These are phyloP conservation scores for Mesoligia furuncula DNA, from an alignment of 2,888 invertebrate species.

Conservation along the genomic window DNA sequence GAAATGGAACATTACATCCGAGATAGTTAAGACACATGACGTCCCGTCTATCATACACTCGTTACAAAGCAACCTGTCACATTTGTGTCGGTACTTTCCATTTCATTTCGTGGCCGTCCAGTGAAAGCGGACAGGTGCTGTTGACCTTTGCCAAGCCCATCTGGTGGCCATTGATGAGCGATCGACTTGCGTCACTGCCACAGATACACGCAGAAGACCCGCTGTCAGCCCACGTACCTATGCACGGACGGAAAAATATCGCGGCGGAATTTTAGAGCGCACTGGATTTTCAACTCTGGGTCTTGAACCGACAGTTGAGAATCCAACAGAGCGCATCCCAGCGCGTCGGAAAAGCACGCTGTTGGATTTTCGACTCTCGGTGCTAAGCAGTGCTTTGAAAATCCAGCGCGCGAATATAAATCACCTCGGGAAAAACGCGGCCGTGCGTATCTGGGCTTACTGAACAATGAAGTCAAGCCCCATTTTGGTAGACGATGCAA, in stretches of 20 bases:
- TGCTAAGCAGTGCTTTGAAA: not conserved
- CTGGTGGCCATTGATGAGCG: slow-evolving; percentile 56
- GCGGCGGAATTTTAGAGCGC: not conserved
- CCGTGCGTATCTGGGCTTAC: not conserved
- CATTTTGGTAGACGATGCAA: not conserved
- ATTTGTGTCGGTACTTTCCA: slow-evolving; percentile 60
- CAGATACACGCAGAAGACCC: slow-evolving; percentile 19
- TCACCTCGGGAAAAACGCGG: not conserved
- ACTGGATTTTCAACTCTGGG: not conserved
- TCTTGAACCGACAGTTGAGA: not conserved
- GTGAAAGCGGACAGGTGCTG: slow-evolving; percentile 68
- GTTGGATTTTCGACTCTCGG: not conserved
- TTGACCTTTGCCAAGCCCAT: slow-evolving; percentile 65
- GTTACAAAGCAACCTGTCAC: slow-evolving; percentile 53
- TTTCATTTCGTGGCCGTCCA: slow-evolving; percentile 61
- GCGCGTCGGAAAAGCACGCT: not conserved
- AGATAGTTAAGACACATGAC: slow-evolving; percentile 11
- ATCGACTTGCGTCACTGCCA: slow-evolving; percentile 46
- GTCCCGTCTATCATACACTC: slow-evolving; percentile 36
- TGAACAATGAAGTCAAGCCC: not conserved
- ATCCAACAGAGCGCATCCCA: not conserved
- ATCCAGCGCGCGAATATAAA: not conserved
- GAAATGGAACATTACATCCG: slow-evolving; percentile 22
- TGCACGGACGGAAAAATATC: not conserved
- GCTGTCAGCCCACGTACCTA: not conserved